Conservation (phyloP, 2,888 invertebrate species). For the Formica aserva region DNA sequence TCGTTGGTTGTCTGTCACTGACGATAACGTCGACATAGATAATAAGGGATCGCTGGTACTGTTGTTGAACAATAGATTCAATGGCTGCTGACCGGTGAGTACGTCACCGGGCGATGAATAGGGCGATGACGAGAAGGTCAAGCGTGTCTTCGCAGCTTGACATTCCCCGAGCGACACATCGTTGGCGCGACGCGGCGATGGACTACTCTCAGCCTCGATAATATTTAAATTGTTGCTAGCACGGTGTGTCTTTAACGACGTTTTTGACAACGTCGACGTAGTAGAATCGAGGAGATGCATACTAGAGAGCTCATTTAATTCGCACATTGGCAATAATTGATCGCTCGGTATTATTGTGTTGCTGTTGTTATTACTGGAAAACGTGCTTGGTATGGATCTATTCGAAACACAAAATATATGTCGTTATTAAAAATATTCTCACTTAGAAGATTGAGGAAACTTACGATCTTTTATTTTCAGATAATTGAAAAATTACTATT, state of each 20-base stretch:
- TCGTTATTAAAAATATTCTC: not conserved
- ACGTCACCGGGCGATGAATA: constrained; percentile 77
- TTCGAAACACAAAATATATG: not conserved
- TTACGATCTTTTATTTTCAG: not conserved
- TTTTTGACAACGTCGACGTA: constrained; percentile 79
- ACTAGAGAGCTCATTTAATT: constrained; percentile 75
- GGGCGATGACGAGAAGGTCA: constrained; percentile 71
- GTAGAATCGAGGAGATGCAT: constrained; percentile 76
- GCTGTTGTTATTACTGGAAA: constrained; percentile 62
- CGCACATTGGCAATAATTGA: constrained; percentile 77
- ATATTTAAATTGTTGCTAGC: constrained; percentile 59
- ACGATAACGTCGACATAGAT: not conserved
- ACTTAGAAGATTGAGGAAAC: not conserved
- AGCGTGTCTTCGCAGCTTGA: constrained; percentile 65
- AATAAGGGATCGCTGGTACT: constrained; percentile 52
- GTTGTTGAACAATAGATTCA: constrained; percentile 78
- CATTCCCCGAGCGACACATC: constrained; percentile 74
- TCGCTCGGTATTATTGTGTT: constrained; percentile 57
- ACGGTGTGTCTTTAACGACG: constrained; percentile 71
- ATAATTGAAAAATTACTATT: not conserved
- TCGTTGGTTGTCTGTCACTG: constrained; percentile 53
- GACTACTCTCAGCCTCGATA: constrained; percentile 54
- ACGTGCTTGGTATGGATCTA: constrained; percentile 73
- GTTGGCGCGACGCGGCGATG: constrained; percentile 67
- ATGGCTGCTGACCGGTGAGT: constrained; percentile 80